These are phyloP conservation scores for Probosciger aterrimus DNA, from an alignment of 2,113 vertebrate species.

Conservation along the genomic window DNA sequence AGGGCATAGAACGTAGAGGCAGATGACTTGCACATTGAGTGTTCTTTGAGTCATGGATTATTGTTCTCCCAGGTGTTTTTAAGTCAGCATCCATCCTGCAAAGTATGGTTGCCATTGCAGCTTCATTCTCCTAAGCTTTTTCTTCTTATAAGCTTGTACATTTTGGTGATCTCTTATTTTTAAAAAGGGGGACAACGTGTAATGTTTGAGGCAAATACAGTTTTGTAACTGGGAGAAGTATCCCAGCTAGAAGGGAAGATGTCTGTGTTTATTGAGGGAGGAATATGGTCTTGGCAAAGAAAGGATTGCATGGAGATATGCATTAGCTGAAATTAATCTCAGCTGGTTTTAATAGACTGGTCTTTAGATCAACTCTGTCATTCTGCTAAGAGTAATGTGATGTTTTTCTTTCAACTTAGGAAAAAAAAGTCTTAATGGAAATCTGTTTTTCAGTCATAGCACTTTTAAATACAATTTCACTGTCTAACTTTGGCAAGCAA, in stretches of 20 bases:
- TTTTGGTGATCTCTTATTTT: background rate
- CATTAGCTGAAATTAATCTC: background rate
- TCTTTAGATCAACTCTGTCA: background rate
- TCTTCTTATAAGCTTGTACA: background rate
- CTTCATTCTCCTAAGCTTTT: background rate
- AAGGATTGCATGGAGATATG: background rate
- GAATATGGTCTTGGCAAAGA: background rate
- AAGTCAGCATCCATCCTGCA: background rate
- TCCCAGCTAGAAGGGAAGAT: background rate
- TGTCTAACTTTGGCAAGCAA: background rate
- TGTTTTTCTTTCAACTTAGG: background rate
- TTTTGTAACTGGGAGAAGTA: background rate
- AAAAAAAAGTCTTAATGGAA: background rate
- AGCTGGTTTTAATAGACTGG: background rate
- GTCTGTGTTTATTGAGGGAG: background rate
- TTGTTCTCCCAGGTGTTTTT: background rate
- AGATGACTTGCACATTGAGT: background rate
- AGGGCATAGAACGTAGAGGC: background rate
- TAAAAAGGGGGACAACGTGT: background rate
- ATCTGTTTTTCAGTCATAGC: background rate
- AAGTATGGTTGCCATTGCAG: background rate
- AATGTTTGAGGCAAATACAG: background rate
- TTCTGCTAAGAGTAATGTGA: background rate
- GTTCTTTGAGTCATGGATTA: background rate
- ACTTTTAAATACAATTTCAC: background rate